These are phyloP conservation scores for Harpegnathos saltator DNA, from an alignment of 1,140 invertebrate genomes.

Conservation along the genomic window DNA sequence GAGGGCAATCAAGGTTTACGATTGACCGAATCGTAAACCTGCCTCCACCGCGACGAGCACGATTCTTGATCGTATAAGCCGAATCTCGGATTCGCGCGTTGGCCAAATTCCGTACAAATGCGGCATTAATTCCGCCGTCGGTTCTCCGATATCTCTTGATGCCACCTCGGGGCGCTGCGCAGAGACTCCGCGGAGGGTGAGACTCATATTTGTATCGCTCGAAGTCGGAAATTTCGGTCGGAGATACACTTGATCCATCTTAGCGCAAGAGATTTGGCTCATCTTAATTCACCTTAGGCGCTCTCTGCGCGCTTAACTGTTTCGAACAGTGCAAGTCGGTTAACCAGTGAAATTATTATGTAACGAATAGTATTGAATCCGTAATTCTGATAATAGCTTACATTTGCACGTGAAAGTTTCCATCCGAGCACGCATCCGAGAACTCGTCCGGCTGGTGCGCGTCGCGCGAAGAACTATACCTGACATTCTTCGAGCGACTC, in stretches of 20 bases:
- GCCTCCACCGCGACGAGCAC: slow-evolving; percentile 4
- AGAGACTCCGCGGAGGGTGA: slow-evolving; percentile 5
- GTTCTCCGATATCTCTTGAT: slow-evolving; percentile 33
- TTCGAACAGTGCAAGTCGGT: slow-evolving; percentile 28
- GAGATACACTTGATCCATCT: slow-evolving; percentile 41
- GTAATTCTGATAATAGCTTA: not conserved
- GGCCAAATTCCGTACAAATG: slow-evolving; percentile 64
- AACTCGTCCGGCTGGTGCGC: not conserved
- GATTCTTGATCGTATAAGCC: slow-evolving; percentile 62
- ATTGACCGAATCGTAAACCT: slow-evolving; percentile 74
- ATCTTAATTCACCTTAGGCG: slow-evolving; percentile 53
- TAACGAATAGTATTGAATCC: slow-evolving; percentile 12
- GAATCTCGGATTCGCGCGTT: slow-evolving; percentile 5
- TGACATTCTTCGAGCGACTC: too few species aligned
- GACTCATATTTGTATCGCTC: slow-evolving; percentile 54
- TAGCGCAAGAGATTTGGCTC: slow-evolving; percentile 1
- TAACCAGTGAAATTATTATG: slow-evolving; percentile 41
- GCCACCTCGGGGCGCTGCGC: slow-evolving; percentile 47
- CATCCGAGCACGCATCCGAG: too few species aligned
- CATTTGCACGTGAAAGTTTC: not conserved
- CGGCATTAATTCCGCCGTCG: slow-evolving; percentile 61
- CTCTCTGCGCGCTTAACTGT: slow-evolving; percentile 25
- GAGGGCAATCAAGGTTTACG: slow-evolving; percentile 70
- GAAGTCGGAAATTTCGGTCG: slow-evolving; percentile 46
- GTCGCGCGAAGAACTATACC: too few species aligned